Percentiles rank a stretch among this genome's conserved stretches.
These are phyloP conservation scores for Pimpla rufipes DNA, from an alignment of 2,888 invertebrate species.

Conservation along the genomic window DNA sequence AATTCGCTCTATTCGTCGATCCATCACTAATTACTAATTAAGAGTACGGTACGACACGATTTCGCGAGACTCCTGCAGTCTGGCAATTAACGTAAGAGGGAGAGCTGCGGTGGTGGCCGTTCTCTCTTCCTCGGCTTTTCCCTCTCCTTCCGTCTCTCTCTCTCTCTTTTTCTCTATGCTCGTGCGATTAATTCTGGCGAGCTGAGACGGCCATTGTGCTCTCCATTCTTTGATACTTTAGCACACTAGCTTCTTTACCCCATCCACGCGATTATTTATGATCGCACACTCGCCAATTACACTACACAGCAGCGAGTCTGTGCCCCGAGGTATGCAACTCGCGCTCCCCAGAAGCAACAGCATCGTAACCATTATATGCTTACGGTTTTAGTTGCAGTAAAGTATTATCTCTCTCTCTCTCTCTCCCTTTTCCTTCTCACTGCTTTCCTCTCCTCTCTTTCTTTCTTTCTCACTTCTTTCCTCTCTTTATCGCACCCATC, in stretches of 20 bases:
- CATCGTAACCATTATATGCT: conserved; percentile 50
- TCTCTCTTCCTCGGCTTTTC: conserved; percentile 9
- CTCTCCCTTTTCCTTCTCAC: not conserved
- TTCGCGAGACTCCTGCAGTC: conserved; percentile 42
- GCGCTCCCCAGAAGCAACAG: not conserved
- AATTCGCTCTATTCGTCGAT: conserved; percentile 60
- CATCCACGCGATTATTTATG: conserved; percentile 42
- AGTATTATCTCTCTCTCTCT: not conserved
- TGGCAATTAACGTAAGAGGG: conserved; percentile 50
- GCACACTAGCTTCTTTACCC: conserved; percentile 1
- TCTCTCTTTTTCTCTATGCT: not conserved
- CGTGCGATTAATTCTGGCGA: not conserved
- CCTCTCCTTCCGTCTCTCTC: not conserved
- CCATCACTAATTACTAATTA: conserved; percentile 68
- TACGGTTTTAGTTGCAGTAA: conserved; percentile 72
- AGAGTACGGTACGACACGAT: conserved; percentile 63
- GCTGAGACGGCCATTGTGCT: conserved; percentile 32
- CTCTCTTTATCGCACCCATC: not conserved
- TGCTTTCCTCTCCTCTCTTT: not conserved
- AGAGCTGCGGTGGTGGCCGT: not conserved
- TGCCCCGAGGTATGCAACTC: conserved; percentile 1
- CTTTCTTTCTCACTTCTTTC: not conserved
- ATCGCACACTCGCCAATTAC: conserved; percentile 43
- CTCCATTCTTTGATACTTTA: conserved; percentile 35
- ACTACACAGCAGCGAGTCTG: not conserved